phyloP scores from a whole-genome alignment of 2,888 invertebrate genomes.

The Apamea crenata region DNA sequence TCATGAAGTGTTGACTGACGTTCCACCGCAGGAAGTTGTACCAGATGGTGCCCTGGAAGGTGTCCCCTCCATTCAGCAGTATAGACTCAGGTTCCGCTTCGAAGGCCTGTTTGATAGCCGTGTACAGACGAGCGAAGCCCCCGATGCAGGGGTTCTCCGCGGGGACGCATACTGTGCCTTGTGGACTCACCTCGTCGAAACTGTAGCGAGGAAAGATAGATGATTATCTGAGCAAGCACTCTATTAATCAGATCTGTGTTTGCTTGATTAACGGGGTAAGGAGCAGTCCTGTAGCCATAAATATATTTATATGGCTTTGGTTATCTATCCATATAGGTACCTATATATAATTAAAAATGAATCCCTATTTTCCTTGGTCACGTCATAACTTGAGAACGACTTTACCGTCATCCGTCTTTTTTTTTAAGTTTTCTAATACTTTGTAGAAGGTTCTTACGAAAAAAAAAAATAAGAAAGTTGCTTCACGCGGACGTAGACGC shows the following conservation, averaged over 20 bases:
- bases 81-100: slow-evolving; percentile 91
- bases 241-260: no score
- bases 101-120: slow-evolving; percentile 86
- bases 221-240: background rate
- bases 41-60: slow-evolving; percentile 93
- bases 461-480: no score
- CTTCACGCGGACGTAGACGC: no score
- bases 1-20: slow-evolving; percentile 93
- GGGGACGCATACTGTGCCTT: slow-evolving; percentile 90
- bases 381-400: no score
- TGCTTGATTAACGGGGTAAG: background rate
- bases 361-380: no score
- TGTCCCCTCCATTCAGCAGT: slow-evolving; percentile 92
- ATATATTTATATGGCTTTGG: background rate
- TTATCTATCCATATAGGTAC: no score
- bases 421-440: no score
- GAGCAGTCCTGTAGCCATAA: background rate
- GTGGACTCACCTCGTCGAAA: slow-evolving; percentile 91
- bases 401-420: no score
- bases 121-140: slow-evolving; percentile 92
- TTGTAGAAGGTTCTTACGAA: no score
- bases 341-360: no score
- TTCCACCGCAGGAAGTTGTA: slow-evolving; percentile 94
- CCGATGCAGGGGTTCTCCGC: slow-evolving; percentile 91
- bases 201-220: slow-evolving; percentile 75